Evolutionary conservation across 1,140 invertebrate species (phyloP), one percentile per base, ranked within the genome.

Genomic region (Ceratina australensis): DNA sequence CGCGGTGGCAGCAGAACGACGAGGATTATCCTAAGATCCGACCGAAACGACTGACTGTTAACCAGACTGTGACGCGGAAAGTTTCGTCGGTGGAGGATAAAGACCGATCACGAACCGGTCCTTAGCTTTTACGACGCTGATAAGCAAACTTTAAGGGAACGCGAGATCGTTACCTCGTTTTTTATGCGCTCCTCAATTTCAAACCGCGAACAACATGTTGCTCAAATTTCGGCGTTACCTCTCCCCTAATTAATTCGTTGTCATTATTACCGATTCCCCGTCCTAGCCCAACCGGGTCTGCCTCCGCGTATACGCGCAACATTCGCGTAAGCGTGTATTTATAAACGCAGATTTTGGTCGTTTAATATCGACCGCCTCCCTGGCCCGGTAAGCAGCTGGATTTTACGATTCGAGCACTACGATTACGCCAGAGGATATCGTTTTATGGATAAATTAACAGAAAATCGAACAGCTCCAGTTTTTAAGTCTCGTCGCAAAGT

Each of bases 31-130:
- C 77, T 42, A 18, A 67, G 77, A 80, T 79, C 67, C 47, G 24
- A 26, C 16, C 24, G 20, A 33, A n/a, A n/a, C 26, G 64, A 66
- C n/a, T 18, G 18, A 56, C 57, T 16, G 24, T 47, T 57, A 72
- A 71, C n/a, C 60, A 83, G 72, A 83, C 47, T 73, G 74, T 69
- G 65, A 82, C 67, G 24, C 24, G 61, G 15, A 66, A 74, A 49
- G 56, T 76, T 69, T 33, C 4, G 67, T 20, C 33, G n/a, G 13
- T 15, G 52, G n/a, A 0, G 15, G 3, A 7, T 1, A 12, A 12
- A 28, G n/a, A 10, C 20, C 16, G 18, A 8, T 50, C 64, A 52
- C 22, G 47, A 60, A 15, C 16, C 22, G 7, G 8, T 50, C 42
- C 20, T 26, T 22, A 66, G 47, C 18, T 54, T 54, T 68, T 54